Base-by-base conservation (phyloP, 2,113 vertebrate species). In the Otocyon megalotis region DNA sequence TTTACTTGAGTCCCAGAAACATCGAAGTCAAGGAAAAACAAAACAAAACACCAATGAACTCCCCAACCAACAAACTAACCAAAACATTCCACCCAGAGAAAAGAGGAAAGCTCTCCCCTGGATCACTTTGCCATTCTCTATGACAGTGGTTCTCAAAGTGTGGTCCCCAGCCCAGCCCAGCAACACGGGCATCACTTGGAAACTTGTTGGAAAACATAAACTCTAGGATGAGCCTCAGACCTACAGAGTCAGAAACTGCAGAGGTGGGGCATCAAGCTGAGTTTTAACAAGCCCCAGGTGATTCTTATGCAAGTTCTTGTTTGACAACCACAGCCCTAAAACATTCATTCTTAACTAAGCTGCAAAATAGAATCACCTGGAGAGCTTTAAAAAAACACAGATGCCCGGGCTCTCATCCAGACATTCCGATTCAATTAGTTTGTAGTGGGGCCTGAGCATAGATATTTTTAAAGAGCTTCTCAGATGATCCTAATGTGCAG, bases 391-490 rank as follows among this genome's bases (percentile, higher is more conserved):
- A 81, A 81, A 77, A 87, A 53, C 76, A 50, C 56, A 72, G 88
- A 80, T 94, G 35, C 80, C 90, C n/a, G 43, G 60, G 93, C 22
- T 89, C 56, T 54, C 22, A 19, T 89, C 92, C 90, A 96, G 83
- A 90, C 80, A 92, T 92, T 86, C 35, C 24, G 56, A 90, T 96
- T 86, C 72, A 80, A 72, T 96, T 96, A 79, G 37, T 93, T 56
- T 87, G 15, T 26, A 37, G 12, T 71, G 67, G 17, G 56, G 5
- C 32, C 89, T 50, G 54, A 83, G 54, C 37, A 43, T 58, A 74
- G 17, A 13, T 54, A 60, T 48, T 77, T 89, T 86, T 1, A 88
- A 63, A 88, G 32, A 87, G 19, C 20, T 56, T 93, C 77, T 58
- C 58, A 93, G 89, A 81, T 95, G 43, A 93, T 92, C 84, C 37